These are phyloP conservation scores for Amyelois transitella DNA, from an alignment of 1,140 invertebrate genomes.

Conservation along the genomic window DNA sequence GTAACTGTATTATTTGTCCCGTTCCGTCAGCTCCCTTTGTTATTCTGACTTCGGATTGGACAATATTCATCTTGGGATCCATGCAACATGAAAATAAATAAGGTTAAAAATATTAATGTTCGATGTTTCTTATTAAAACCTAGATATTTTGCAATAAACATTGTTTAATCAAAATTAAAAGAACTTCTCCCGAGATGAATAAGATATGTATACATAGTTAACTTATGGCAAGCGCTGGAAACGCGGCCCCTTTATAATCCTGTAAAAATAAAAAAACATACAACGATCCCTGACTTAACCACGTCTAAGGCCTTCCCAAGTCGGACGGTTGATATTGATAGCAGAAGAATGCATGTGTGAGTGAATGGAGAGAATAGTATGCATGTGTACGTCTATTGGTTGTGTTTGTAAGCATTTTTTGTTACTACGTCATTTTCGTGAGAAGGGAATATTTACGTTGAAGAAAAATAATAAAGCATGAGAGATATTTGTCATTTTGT, in stretches of 20 bases:
- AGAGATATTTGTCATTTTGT: conserved; percentile 21
- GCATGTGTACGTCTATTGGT: conserved; percentile 35
- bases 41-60: neutral
- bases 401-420: conserved; percentile 50
- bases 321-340: neutral
- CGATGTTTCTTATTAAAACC: neutral
- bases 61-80: neutral
- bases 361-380: conserved; percentile 9
- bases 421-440: conserved; percentile 42
- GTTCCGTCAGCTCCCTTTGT: conserved; percentile 30
- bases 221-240: neutral
- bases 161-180: too few relatives aligned
- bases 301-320: neutral
- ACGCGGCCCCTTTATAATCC: neutral
- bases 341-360: conserved; percentile 11
- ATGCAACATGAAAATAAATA: neutral
- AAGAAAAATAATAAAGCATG: conserved; percentile 17
- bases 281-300: neutral
- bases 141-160: neutral
- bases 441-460: conserved; percentile 36
- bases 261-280: neutral
- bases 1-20: conserved; percentile 14
- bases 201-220: neutral
- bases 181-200: too few relatives aligned
- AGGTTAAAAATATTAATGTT: neutral